Evolutionary conservation across 1,140 invertebrate genomes (phyloP), one percentile per base, ranked within the genome.

Genomic region (Drosophila sulfurigaster): DNA sequence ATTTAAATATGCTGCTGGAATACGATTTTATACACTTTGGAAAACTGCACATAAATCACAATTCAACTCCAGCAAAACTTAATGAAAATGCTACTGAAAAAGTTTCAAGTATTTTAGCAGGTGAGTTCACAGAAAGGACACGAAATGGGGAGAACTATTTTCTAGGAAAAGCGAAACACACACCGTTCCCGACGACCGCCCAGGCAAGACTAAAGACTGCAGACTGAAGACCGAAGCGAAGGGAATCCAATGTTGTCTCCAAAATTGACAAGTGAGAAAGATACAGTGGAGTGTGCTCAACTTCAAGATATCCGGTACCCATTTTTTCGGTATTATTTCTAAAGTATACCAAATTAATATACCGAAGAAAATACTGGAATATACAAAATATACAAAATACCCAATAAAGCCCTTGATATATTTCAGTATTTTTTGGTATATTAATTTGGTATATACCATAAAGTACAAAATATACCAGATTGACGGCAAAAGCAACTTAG

Each of bases 151-250:
- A n/a, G 1, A 15, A 43, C 3, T 41, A 49, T 48, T 25, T 65
- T 51, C n/a, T 38, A 20, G 13, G 15, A 65, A 25, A 30, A 67
- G 35, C 45, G 30, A 72, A 25, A 25, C 20, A 82, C 85, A 81
- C 60, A 88, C 85, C 83, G 83, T 78, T 88, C 72, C 74, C 73
- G 77, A 57, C 68, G 70, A 83, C 52, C 69, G 83, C 70, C 85
- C 62, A 80, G 83, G 78, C 60, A 78, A 88, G 85, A 88, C 83
- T 87, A 80, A 25, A 25, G 20, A 25, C 20, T 25, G 20, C 20
- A 25, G 20, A 25, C 35, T 38, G 35, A 38, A 38, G 35, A 38
- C 35, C 8, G 35, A 88, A 43, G 49, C 77, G 56, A 88, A 87
- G 83, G 85, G 83, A 78, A 65, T 63, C 32, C 32, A 58, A 79